Evolutionary conservation across 2,888 invertebrate species (phyloP).

Genomic region (Rhagophthalmus giganteus): DNA sequence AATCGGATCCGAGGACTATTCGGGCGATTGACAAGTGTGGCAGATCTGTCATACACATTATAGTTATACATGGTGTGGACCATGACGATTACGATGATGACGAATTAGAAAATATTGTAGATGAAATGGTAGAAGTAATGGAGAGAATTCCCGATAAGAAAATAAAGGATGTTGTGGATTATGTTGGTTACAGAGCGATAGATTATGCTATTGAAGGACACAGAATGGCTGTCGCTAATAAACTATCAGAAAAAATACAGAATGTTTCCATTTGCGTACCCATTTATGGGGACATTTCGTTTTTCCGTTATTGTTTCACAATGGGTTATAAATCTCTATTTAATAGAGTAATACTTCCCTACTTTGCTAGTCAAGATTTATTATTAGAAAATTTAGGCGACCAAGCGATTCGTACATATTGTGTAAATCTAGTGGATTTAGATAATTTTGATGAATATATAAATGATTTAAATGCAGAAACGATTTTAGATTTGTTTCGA

Average conservation of each 20-base stretch:
- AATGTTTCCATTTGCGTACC: background rate
- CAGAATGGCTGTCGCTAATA: background rate
- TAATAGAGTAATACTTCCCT: background rate
- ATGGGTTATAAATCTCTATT: background rate
- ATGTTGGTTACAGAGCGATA: conserved; percentile 3
- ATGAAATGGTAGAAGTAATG: background rate
- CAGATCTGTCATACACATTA: conserved; percentile 4
- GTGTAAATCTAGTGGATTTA: too few relatives aligned
- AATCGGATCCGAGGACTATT: background rate
- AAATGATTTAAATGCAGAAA: background rate
- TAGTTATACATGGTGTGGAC: background rate
- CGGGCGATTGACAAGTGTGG: background rate
- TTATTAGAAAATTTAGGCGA: background rate
- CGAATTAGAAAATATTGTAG: background rate
- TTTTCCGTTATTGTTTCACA: background rate
- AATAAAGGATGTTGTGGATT: background rate
- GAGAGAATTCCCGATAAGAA: background rate
- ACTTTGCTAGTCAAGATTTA: background rate
- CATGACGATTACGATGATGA: background rate
- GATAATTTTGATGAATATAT: background rate
- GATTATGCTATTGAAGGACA: conserved; percentile 4
- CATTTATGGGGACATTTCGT: background rate
- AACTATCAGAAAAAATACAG: background rate
- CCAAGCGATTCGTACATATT: background rate
- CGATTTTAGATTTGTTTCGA: background rate